Conservation (phyloP, 1,140 invertebrate genomes). For the Doryteuthis pealeii region DNA sequence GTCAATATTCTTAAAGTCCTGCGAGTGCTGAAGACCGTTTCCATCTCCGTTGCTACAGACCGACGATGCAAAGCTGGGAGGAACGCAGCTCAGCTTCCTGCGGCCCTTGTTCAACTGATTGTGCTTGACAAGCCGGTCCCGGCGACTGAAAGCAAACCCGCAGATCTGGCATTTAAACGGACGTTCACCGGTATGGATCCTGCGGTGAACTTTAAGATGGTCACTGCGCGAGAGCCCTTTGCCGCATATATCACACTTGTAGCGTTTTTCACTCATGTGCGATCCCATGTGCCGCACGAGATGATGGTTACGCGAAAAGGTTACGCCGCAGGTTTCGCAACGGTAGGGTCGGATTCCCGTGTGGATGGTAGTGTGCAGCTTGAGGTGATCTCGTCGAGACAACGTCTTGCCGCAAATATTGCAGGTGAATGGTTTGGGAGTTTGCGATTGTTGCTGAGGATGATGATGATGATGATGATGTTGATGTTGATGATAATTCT, state of each 20-base stretch:
- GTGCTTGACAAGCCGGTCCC: constrained; percentile 24
- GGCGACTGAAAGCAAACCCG: constrained; percentile 14
- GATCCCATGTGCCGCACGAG: constrained; percentile 20
- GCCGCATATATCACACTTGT: constrained; percentile 82
- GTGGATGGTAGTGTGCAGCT: constrained; percentile 39
- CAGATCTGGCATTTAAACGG: constrained; percentile 27
- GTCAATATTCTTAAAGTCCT: too few species aligned
- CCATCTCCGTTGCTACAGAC: too few species aligned
- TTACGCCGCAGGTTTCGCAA: constrained; percentile 20
- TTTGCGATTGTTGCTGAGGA: neutral
- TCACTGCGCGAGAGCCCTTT: constrained; percentile 52
- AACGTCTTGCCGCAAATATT: constrained; percentile 25
- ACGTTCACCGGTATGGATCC: constrained; percentile 25
- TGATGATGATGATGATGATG: too few species aligned
- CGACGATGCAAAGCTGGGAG: neutral
- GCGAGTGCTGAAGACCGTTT: too few species aligned
- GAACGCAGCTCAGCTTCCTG: neutral
- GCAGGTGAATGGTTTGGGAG: constrained; percentile 23
- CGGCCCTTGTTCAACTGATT: neutral
- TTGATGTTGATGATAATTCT: too few species aligned
- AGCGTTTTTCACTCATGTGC: constrained; percentile 23
- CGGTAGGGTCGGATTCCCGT: constrained; percentile 36
- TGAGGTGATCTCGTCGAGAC: constrained; percentile 24
- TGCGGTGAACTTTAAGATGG: constrained; percentile 14
- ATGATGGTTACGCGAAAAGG: constrained; percentile 12